phyloP scores from a whole-genome alignment of 2,797 vertebrate genomes.

The Anguilla marmorata region DNA sequence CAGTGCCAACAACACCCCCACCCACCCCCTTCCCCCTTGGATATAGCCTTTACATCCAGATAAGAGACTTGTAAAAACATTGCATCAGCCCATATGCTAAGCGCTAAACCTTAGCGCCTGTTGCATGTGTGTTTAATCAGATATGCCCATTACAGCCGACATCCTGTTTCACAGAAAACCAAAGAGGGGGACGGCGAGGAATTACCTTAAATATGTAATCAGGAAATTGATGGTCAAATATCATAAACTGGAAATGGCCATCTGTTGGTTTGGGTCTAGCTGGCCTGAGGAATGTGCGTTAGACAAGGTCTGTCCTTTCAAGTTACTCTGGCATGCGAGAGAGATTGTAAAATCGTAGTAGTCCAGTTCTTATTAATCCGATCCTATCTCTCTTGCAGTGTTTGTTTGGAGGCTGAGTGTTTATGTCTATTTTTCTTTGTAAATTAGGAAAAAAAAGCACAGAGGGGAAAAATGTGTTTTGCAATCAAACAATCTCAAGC shows the following conservation, averaged over 20 bases:
- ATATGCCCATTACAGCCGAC: conserved; percentile 11
- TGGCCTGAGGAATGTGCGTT: neutral
- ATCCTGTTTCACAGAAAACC: neutral
- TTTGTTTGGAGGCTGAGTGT: neutral
- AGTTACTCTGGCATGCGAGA: neutral
- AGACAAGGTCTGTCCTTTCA: neutral
- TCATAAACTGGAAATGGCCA: conserved; percentile 7
- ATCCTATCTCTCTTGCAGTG: neutral
- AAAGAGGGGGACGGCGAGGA: neutral
- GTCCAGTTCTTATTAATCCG: neutral
- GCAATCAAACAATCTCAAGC: neutral
- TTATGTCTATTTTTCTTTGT: neutral
- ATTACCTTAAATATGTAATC: conserved; percentile 18
- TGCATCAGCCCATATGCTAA: conserved; percentile 4
- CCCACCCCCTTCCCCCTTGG: neutral
- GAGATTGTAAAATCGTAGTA: neutral
- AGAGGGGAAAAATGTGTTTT: neutral
- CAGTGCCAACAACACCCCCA: neutral
- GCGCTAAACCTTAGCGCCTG: neutral
- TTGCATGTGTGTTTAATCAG: conserved; percentile 7
- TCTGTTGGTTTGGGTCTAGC: neutral
- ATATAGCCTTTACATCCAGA: conserved; percentile 41
- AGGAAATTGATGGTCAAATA: conserved; percentile 20
- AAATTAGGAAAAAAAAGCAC: neutral
- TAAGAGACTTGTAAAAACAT: conserved; percentile 39